A percentile compares a stretch with the other conserved stretches of the same genome.
Conservation (phyloP, 2,888 invertebrate species). For the Meteorus cinctellus region DNA sequence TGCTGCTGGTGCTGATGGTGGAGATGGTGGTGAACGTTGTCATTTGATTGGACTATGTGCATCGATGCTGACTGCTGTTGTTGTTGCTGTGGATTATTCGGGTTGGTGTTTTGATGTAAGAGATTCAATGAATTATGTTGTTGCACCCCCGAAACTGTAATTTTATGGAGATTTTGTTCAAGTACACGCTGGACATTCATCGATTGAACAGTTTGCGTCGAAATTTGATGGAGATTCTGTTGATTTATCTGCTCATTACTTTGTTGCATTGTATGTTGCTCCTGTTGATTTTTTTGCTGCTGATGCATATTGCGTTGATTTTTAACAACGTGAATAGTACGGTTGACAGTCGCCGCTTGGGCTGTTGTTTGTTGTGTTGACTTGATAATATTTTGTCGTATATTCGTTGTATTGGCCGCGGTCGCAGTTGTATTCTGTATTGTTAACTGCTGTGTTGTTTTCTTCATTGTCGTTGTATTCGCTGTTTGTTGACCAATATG, state of each 20-base stretch:
- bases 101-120: constrained; percentile 62
- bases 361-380: constrained; percentile 27
- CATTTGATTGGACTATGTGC: constrained; percentile 52
- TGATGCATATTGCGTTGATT: constrained; percentile 61
- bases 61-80: constrained; percentile 60
- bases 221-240: constrained; percentile 67
- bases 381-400: not conserved
- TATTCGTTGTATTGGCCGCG: constrained; percentile 14
- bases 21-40: constrained; percentile 55
- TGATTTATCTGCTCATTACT: constrained; percentile 59
- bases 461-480: constrained; percentile 46
- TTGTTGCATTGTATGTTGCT: constrained; percentile 34
- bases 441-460: constrained; percentile 27
- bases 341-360: constrained; percentile 53
- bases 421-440: constrained; percentile 46
- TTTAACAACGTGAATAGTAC: constrained; percentile 62
- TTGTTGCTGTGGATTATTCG: constrained; percentile 57
- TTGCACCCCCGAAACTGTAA: constrained; percentile 54
- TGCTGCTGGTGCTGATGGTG: constrained; percentile 29
- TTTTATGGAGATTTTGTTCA: constrained; percentile 68
- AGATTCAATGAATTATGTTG: constrained; percentile 60
- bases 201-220: constrained; percentile 66
- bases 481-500: constrained; percentile 40
- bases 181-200: constrained; percentile 67
- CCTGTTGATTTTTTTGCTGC: constrained; percentile 50